phyloP scores from a whole-genome alignment of 2,797 vertebrate genomes.

The Naso thynnoides region DNA sequence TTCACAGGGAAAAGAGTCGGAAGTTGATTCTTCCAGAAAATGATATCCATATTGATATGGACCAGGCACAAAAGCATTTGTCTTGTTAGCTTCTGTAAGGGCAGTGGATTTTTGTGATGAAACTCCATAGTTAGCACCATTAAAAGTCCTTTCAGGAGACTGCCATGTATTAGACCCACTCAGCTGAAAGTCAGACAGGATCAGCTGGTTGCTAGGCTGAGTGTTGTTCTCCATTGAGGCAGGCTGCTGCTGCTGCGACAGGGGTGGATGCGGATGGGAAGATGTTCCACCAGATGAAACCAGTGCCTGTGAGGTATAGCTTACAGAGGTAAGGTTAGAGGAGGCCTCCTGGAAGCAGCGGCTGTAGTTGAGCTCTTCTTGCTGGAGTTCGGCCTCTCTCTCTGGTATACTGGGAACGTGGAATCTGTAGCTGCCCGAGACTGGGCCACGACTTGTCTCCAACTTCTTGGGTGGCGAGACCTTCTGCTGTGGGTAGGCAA shows the following conservation, averaged over 20 bases:
- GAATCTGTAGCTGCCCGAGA: slow-evolving; percentile 88
- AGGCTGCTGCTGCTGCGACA: slow-evolving; percentile 79
- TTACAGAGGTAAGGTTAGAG: slow-evolving; percentile 88
- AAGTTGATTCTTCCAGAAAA: slow-evolving; percentile 84
- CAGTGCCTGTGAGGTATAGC: slow-evolving; percentile 93
- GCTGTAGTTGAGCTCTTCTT: slow-evolving; percentile 87
- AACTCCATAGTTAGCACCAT: slow-evolving; percentile 88
- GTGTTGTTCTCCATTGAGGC: slow-evolving; percentile 83
- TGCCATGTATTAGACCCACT: slow-evolving; percentile 87
- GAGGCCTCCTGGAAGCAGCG: slow-evolving; percentile 89
- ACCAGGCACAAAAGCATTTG: slow-evolving; percentile 76
- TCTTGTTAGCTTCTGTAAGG: slow-evolving; percentile 86
- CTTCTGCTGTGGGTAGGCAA: slow-evolving; percentile 92
- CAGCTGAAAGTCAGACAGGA: slow-evolving; percentile 89
- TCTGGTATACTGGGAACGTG: slow-evolving; percentile 88
- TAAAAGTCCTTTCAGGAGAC: slow-evolving; percentile 89
- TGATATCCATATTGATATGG: slow-evolving; percentile 90
- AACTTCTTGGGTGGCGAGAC: slow-evolving; percentile 89
- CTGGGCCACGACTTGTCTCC: slow-evolving; percentile 80
- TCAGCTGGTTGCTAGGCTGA: slow-evolving; percentile 85
- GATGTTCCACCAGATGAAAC: slow-evolving; percentile 77
- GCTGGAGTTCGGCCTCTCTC: slow-evolving; percentile 86
- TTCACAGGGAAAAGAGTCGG: slow-evolving; percentile 85
- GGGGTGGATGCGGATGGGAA: slow-evolving; percentile 75
- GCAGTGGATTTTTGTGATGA: slow-evolving; percentile 85